phyloP scores from a whole-genome alignment of 2,113 vertebrate genomes.

The Scalopus aquaticus region DNA sequence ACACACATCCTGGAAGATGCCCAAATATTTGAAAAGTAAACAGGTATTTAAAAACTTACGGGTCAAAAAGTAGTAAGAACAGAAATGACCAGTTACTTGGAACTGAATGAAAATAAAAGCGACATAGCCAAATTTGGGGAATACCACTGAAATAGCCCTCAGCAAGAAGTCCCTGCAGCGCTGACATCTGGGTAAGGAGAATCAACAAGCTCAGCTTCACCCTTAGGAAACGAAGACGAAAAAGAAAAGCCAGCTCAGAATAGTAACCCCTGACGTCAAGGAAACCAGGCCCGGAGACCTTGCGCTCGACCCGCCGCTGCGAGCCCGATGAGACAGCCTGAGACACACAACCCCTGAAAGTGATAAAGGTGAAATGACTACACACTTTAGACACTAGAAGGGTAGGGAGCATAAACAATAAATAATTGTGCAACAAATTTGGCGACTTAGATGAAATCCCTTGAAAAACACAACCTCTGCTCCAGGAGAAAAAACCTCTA shows the following conservation, averaged over 20 bases:
- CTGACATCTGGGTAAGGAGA: neutral
- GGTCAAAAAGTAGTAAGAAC: constrained; percentile 2
- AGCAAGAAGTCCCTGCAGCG: neutral
- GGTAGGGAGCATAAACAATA: neutral
- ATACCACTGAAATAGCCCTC: neutral
- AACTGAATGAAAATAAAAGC: neutral
- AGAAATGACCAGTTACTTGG: neutral
- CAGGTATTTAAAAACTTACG: neutral
- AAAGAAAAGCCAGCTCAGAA: neutral
- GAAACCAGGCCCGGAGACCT: too few species aligned
- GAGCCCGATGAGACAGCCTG: too few species aligned
- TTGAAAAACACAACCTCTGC: neutral
- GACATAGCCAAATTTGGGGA: neutral
- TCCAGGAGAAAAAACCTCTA: too few species aligned
- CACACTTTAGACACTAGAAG: neutral
- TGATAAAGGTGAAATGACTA: neutral
- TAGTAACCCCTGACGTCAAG: neutral
- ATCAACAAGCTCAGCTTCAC: neutral
- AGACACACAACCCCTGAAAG: neutral
- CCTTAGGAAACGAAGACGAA: neutral
- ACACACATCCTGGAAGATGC: neutral
- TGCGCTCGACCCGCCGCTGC: too few species aligned
- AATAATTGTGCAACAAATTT: neutral
- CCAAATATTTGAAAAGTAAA: neutral
- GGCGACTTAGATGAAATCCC: neutral